Base-by-base conservation (phyloP, 23 tunicate species). In the Oikopleura vanhoeffeni region DNA sequence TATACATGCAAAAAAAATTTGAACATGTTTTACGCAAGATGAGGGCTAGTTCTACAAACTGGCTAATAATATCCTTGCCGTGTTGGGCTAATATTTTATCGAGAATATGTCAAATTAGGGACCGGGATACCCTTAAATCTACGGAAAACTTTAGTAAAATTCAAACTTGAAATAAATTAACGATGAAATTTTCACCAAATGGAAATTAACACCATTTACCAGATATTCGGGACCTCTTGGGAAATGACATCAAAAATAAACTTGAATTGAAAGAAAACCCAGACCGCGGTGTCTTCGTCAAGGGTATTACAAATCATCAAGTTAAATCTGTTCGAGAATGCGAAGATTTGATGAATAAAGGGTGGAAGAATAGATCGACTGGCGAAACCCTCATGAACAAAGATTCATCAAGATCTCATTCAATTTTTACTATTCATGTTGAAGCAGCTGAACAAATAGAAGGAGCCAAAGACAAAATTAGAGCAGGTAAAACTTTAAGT, bases 371-470 rank as follows among this genome's bases (percentile, higher is more conserved):
- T 86, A 84, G 99, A 76, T 85, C 96, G 0, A 89, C 86, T 40
- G 99, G 99, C 18, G 96, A 95, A 0, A 95, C 99, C 0, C 84
- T 95, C 0, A 95, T 95, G 99, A 95, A 95, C 76, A 94, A 94
- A 0, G 99, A 95, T 67, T 95, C 99, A 30, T 90, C 96, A 0
- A 41, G 99, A 60, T 90, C 96, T n/a, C 99, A 95, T 83, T 90
- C 96, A 0, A 95, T 95, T 4, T 95, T 95, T 84, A 85, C 99
- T 2, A 95, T 95, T 41, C 88, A 95, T 76, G 57, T 95, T 49
- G 99, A 95, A 76, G 99, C 99, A 34, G 91, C 96, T 76, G 99
- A 95, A 30, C 34, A 71, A 32, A 38, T 71, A 2, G 38, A 71
- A 71, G 79, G 79, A 30, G 34, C 27, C 4, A 71, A 71, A 30